Base-by-base conservation (phyloP, 1,140 invertebrate species). In the Metaphire vulgaris region DNA sequence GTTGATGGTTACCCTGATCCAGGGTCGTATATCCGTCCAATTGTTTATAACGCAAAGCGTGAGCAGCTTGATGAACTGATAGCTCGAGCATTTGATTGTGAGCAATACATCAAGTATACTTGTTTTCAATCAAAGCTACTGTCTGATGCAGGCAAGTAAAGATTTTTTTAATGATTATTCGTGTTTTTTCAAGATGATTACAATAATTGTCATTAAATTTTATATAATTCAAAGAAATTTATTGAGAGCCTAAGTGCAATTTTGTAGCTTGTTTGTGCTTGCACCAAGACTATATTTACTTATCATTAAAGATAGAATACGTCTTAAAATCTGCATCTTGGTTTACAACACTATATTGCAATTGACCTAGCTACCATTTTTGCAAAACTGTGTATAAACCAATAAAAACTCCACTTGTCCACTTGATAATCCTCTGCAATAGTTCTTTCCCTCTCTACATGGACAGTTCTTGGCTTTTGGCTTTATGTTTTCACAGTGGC, bases 61-160 rank as follows among this genome's bases (percentile, higher is more conserved):
- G 88, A 93, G 73, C 89, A 91, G 75, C 91, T 98, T 67, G 92
- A 94, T 82, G 92, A 94, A 66, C 86, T 98, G 15, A 89, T 98
- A 2, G 96, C 98, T 85, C 87, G 95, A 67, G 95, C 94, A 0
- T 87, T 89, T 21, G 87, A 87, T 28, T 98, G 96, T 86, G 87
- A 89, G 74, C 96, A 98, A 86, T 89, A 90, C 26, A 90, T 98
- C 21, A 90, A 91, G 78, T 98, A 97, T 83, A 89, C 90, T 64
- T 99, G 97, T 85, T 89, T 90, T 67, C 91, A 92, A 77, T 92
- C 96, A 0, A 86, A 91, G 30, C 89, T 99, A 0, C 91, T 99
- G 78, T 95, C 95, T 82, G 92, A 92, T 0, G 93, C 94, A 77
- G 90, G 92, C 92, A 86, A 88, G 86, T 16, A 26, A 14, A 6